Evolutionary conservation across 2,797 vertebrate species (phyloP).

Genomic region (Perodicticus potto): DNA sequence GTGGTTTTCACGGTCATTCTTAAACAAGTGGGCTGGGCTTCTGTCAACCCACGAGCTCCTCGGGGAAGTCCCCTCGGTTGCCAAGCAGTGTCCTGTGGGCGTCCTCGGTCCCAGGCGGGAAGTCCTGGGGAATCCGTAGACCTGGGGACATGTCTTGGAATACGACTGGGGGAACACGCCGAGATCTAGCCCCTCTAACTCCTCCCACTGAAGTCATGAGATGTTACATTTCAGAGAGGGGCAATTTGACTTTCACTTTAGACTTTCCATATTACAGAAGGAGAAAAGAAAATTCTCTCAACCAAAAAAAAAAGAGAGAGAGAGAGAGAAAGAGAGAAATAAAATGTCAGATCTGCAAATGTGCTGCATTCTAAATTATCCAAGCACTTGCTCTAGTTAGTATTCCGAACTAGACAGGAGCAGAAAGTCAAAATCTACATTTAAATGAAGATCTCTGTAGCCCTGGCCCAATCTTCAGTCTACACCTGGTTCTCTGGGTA

Average conservation of each 20-base stretch:
- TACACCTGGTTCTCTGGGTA: background rate
- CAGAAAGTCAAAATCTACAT: conserved; percentile 79
- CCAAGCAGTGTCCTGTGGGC: accelerated
- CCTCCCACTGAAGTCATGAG: accelerated
- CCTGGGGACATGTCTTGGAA: accelerated
- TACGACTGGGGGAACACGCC: accelerated
- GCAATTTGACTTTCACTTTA: background rate
- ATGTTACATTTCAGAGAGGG: background rate
- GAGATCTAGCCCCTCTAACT: accelerated
- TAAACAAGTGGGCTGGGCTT: accelerated
- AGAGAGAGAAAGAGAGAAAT: background rate
- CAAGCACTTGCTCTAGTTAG: conserved; percentile 37
- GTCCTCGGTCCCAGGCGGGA: background rate
- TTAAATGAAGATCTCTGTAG: conserved; percentile 71
- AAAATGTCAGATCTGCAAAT: conserved; percentile 54
- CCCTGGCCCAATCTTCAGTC: background rate
- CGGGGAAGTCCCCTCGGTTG: accelerated
- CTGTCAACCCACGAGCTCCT: accelerated
- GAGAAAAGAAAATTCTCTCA: background rate
- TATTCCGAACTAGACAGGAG: conserved; percentile 40
- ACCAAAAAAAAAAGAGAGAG: background rate
- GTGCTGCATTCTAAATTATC: background rate
- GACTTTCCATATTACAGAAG: background rate
- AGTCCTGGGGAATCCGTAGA: accelerated
- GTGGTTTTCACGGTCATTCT: accelerated